Percentiles rank a stretch among this genome's conserved stretches.
Evolutionary conservation across 2,113 vertebrate genomes (phyloP).

Genomic region (Platycercus adscitus): DNA sequence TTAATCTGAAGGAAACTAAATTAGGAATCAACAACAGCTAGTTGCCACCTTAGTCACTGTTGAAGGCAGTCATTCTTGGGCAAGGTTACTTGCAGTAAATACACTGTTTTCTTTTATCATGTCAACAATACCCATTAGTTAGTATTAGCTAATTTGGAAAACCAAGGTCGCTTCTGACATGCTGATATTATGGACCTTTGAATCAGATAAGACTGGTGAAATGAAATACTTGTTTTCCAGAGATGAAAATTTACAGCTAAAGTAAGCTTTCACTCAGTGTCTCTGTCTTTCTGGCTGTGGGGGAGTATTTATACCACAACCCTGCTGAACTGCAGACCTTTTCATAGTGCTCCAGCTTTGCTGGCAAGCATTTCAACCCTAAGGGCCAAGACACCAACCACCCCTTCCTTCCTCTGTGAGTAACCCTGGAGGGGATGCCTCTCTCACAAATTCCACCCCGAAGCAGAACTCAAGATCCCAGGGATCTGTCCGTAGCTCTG

Average conservation of each 20-base stretch:
- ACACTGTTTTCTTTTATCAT: not conserved
- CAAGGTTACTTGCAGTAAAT: not conserved
- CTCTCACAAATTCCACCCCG: not conserved
- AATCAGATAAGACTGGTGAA: not conserved
- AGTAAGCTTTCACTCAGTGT: not conserved
- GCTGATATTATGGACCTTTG: not conserved
- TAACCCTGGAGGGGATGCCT: not conserved
- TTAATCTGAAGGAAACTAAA: not conserved
- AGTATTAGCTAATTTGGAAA: not conserved
- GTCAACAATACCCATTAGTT: not conserved
- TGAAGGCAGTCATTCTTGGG: not conserved
- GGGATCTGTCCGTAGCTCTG: not conserved
- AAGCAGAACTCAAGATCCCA: not conserved
- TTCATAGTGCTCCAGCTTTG: slow-evolving; percentile 10
- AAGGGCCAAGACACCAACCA: not conserved
- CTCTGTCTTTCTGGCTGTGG: not conserved
- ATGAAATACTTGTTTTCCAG: slow-evolving; percentile 28
- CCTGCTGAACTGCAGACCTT: slow-evolving; percentile 7
- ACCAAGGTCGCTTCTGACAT: not conserved
- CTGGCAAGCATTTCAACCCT: not conserved
- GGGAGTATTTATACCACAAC: not conserved
- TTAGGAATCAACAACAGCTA: not conserved
- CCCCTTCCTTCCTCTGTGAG: slow-evolving; percentile 9
- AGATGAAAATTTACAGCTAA: slow-evolving; percentile 11
- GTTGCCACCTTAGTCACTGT: not conserved